Percentiles rank a stretch among this genome's conserved stretches.
Conservation (phyloP, 2,888 invertebrate species). For the Scaeva pyrastri region DNA sequence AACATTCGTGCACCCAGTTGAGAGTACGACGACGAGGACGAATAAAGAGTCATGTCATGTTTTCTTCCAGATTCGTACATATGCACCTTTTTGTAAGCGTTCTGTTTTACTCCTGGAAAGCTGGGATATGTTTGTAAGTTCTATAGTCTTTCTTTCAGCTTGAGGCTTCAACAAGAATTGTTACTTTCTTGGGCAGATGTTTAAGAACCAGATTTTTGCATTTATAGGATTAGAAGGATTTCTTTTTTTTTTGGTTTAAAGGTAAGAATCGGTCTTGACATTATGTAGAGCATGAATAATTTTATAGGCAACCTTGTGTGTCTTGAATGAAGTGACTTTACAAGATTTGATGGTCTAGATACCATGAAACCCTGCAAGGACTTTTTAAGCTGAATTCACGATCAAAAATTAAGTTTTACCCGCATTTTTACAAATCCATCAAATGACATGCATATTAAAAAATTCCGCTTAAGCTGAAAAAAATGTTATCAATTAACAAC, state of each 20-base stretch:
- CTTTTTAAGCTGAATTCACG: no score
- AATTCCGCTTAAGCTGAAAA: no score
- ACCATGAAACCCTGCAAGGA: no score
- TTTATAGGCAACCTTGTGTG: background rate
- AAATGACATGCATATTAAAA: no score
- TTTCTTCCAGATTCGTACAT: slow-evolving; percentile 42
- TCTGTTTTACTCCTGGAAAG: background rate
- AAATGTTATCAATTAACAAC: no score
- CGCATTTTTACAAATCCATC: no score
- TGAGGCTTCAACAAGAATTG: slow-evolving; percentile 47
- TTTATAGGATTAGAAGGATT: slow-evolving; percentile 31
- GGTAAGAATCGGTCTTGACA: background rate
- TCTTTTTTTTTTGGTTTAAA: background rate
- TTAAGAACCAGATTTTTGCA: slow-evolving; percentile 52
- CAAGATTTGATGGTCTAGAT: no score
- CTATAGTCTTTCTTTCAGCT: slow-evolving; percentile 1
- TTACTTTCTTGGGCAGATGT: slow-evolving; percentile 61
- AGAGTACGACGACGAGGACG: background rate
- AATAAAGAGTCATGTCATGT: slow-evolving; percentile 69
- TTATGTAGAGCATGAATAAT: slow-evolving; percentile 22
- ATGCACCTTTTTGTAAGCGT: slow-evolving; percentile 7
- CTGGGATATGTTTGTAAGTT: no score
- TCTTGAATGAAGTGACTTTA: background rate
- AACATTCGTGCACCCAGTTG: no score
- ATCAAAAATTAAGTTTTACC: no score